Evolutionary conservation across 2,888 invertebrate genomes (phyloP).

Genomic region (Morinoia aosen): DNA sequence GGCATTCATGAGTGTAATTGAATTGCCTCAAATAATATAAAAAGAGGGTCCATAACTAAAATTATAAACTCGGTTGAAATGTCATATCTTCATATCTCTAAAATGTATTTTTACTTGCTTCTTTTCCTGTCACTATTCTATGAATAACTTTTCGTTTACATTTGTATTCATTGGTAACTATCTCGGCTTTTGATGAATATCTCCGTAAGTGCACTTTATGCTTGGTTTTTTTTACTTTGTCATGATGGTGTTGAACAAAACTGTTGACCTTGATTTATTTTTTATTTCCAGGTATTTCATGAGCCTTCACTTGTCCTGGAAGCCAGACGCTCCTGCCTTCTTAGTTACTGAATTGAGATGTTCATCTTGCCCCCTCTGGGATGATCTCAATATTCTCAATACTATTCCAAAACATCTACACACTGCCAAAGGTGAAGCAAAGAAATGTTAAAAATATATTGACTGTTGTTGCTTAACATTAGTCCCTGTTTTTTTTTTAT

Average conservation of each 20-base stretch:
- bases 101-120: not conserved
- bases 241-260: too few species aligned
- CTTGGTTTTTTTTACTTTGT: too few species aligned
- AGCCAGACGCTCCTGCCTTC: not conserved
- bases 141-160: too few species aligned
- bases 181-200: too few species aligned
- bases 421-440: conserved; percentile 8
- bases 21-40: too few species aligned
- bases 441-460: not conserved
- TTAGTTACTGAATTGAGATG: not conserved
- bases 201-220: too few species aligned
- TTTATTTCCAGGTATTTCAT: conserved; percentile 27
- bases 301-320: conserved; percentile 7
- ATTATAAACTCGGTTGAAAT: too few species aligned
- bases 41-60: too few species aligned
- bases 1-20: not conserved
- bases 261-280: not conserved
- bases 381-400: conserved; percentile 28
- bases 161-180: too few species aligned
- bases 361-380: not conserved
- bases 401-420: conserved; percentile 40
- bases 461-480: not conserved
- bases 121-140: not conserved
- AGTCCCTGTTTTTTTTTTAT: not conserved
- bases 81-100: too few species aligned